These are phyloP conservation scores for Misgurnus anguillicaudatus DNA, from an alignment of 2,113 vertebrate species.

Conservation along the genomic window DNA sequence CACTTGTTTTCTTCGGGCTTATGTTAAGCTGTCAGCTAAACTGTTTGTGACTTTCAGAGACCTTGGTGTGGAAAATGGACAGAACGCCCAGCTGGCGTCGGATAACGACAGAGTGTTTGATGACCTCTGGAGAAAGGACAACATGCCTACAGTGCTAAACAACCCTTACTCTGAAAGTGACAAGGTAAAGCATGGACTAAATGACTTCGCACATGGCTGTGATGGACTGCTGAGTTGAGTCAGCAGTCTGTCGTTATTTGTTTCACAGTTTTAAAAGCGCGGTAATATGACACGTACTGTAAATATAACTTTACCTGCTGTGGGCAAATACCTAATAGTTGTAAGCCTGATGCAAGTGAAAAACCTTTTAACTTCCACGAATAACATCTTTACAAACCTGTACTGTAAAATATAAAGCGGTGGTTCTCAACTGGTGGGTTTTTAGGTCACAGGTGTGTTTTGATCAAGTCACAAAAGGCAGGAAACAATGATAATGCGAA, in stretches of 20 bases:
- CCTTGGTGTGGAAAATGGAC: constrained; percentile 71
- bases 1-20: constrained; percentile 21
- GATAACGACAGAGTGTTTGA: constrained; percentile 75
- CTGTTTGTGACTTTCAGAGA: constrained; percentile 75
- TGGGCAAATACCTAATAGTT: neutral
- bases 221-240: constrained; percentile 11
- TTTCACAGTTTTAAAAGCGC: neutral
- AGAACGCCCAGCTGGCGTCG: constrained; percentile 66
- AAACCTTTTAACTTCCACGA: neutral
- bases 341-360: no score
- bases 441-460: neutral
- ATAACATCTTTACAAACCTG: no score
- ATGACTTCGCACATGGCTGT: constrained; percentile 8
- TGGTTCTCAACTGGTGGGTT: neutral
- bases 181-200: constrained; percentile 75
- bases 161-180: constrained; percentile 77
- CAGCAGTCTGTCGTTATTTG: neutral
- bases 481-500: neutral
- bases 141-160: constrained; percentile 73
- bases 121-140: constrained; percentile 78
- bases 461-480: no score
- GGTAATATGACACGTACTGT: neutral
- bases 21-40: constrained; percentile 9
- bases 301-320: neutral
- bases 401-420: neutral